These are phyloP conservation scores for Brienomyrus brachyistius DNA, from an alignment of 2,113 vertebrate genomes.

Conservation along the genomic window DNA sequence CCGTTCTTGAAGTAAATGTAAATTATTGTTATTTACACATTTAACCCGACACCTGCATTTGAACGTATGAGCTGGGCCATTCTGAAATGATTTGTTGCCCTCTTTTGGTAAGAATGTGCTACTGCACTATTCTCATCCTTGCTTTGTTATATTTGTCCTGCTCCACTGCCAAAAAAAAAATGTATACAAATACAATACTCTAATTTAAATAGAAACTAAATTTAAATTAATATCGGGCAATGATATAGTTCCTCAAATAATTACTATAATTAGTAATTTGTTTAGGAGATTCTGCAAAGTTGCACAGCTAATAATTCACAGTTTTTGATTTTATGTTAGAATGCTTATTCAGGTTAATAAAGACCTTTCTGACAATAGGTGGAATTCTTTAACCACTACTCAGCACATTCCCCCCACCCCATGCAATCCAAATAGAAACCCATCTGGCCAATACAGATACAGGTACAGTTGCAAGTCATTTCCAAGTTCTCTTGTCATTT, in stretches of 20 bases:
- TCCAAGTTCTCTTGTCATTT: background rate
- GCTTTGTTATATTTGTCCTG: slow-evolving; percentile 13
- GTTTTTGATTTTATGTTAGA: background rate
- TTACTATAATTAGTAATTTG: background rate
- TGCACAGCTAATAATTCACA: background rate
- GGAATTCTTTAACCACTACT: background rate
- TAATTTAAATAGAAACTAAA: background rate
- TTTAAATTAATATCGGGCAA: background rate
- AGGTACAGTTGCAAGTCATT: background rate
- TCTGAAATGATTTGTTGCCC: slow-evolving; percentile 67
- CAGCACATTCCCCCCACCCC: background rate
- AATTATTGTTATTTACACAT: slow-evolving; percentile 65
- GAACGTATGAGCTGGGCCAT: slow-evolving; percentile 38
- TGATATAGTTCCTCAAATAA: background rate
- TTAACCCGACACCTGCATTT: slow-evolving; percentile 52
- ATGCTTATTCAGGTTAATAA: background rate
- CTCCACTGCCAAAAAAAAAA: background rate
- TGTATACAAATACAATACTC: background rate
- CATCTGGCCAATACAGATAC: background rate
- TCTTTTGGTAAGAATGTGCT: slow-evolving; percentile 62
- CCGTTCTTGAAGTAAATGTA: slow-evolving; percentile 54
- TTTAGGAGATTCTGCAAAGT: background rate
- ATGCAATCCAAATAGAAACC: background rate
- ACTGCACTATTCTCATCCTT: slow-evolving; percentile 45
- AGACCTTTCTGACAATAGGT: background rate